Evolutionary conservation across 2,888 invertebrate genomes (phyloP).

Genomic region (Tetanocera ferruginea): DNA sequence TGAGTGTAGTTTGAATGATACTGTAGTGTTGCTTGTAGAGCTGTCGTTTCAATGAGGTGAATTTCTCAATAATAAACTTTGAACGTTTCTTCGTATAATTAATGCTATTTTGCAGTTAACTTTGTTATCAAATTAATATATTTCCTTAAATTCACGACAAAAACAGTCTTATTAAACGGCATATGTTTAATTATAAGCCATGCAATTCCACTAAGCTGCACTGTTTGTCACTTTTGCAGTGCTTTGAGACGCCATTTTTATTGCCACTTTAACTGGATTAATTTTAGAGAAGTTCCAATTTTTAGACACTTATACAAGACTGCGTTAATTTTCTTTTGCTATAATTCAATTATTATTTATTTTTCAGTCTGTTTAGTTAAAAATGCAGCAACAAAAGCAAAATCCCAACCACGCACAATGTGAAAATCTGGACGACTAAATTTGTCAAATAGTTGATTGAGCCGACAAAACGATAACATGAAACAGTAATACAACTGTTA

Average conservation of each 20-base stretch:
- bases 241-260: too few species aligned
- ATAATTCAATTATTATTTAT: neutral
- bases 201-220: too few species aligned
- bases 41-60: neutral
- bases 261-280: neutral
- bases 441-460: slow-evolving; percentile 28
- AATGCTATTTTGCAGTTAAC: neutral
- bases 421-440: neutral
- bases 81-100: neutral
- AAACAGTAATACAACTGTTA: too few species aligned
- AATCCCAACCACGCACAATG: slow-evolving; percentile 10
- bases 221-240: too few species aligned
- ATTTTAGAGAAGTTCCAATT: slow-evolving; percentile 9
- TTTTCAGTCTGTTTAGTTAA: neutral
- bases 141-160: too few species aligned
- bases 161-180: too few species aligned
- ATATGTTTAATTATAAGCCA: too few species aligned
- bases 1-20: neutral
- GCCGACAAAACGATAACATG: slow-evolving; percentile 15
- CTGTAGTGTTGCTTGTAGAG: neutral
- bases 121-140: neutral
- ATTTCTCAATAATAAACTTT: neutral
- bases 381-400: neutral
- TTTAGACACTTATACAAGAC: neutral
- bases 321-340: neutral